phyloP scores from a whole-genome alignment of 2,113 vertebrate species.

The Cairina moschata region DNA sequence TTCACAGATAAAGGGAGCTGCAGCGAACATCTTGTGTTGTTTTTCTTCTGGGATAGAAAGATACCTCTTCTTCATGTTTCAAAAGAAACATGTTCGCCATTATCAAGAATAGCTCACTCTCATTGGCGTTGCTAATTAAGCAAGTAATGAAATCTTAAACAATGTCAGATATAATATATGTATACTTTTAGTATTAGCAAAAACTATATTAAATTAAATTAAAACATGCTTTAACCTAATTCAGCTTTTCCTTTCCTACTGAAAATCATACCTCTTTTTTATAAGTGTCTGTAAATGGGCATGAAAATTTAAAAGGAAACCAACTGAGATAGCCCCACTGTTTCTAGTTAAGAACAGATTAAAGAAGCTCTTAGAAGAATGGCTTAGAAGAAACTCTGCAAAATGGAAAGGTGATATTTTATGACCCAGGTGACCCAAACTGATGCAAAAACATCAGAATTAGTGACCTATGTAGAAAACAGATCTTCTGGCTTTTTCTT shows the following conservation, averaged over 20 bases:
- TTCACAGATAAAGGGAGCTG: constrained; percentile 25
- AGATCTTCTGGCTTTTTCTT: neutral
- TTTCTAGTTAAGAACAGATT: constrained; percentile 20
- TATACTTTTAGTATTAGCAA: constrained; percentile 12
- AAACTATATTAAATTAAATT: neutral
- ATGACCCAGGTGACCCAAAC: constrained; percentile 54
- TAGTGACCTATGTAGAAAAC: neutral
- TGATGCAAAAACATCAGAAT: constrained; percentile 44
- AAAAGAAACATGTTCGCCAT: neutral
- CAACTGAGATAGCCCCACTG: constrained; percentile 11
- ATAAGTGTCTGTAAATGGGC: neutral
- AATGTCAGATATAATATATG: neutral
- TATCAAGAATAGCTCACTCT: neutral
- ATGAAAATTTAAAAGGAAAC: neutral
- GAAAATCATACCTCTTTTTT: neutral
- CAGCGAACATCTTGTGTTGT: neutral
- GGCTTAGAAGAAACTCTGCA: constrained; percentile 52
- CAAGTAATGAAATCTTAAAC: neutral
- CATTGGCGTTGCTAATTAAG: neutral
- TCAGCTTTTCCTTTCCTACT: neutral
- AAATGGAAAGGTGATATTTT: constrained; percentile 35
- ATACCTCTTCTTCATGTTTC: neutral
- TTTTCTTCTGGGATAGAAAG: neutral
- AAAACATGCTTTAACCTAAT: constrained; percentile 16
- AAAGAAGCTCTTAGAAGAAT: constrained; percentile 33